These are phyloP conservation scores for Tortricodes alternella DNA, from an alignment of 2,888 invertebrate genomes.

Conservation along the genomic window DNA sequence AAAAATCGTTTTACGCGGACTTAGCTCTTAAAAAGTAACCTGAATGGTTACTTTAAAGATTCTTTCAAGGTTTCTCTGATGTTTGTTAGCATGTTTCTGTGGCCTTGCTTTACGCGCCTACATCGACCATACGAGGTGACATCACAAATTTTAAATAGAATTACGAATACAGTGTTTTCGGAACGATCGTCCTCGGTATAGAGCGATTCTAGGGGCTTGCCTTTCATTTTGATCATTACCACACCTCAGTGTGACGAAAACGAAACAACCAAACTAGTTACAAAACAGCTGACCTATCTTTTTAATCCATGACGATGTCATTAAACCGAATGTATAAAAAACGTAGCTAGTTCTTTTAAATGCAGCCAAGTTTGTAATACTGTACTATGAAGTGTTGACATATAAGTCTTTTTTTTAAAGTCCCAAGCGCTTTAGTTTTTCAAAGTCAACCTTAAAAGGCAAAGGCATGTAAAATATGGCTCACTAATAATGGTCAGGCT, in stretches of 20 bases:
- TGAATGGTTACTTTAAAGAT: constrained; percentile 4
- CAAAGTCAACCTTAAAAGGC: background rate
- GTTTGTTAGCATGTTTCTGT: constrained; percentile 45
- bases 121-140: constrained; percentile 57
- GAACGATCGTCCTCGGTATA: constrained; percentile 31
- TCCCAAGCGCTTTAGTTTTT: too few relatives aligned
- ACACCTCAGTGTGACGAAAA: background rate
- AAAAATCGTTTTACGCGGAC: constrained; percentile 27
- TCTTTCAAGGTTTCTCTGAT: constrained; percentile 28
- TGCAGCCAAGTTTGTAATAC: background rate
- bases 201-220: constrained; percentile 35
- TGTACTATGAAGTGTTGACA: too few relatives aligned
- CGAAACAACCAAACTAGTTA: background rate
- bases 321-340: too few relatives aligned
- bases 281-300: constrained; percentile 16
- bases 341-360: background rate
- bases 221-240: constrained; percentile 26
- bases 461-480: background rate
- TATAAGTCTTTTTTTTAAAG: too few relatives aligned
- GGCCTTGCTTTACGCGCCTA: constrained; percentile 69
- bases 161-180: constrained; percentile 54
- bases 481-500: background rate
- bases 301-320: too few relatives aligned
- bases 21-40: constrained; percentile 17
- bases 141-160: constrained; percentile 79